Evolutionary conservation across 2,888 invertebrate species (phyloP).

Genomic region (Eurytoma californica): DNA sequence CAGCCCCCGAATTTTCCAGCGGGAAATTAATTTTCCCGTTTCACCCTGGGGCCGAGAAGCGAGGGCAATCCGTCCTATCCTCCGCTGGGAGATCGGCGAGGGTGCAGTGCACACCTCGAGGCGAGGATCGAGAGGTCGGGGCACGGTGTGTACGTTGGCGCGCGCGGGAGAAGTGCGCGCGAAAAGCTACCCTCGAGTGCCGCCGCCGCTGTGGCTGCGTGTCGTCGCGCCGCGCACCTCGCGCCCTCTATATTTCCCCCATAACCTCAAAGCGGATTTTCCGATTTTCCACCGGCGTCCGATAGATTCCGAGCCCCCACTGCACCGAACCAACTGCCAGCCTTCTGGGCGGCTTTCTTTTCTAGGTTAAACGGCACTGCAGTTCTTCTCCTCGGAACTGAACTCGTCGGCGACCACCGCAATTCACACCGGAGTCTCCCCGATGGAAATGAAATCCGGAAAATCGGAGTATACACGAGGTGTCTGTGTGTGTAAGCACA

Average conservation of each 20-base stretch:
- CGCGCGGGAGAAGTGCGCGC: conserved; percentile 56
- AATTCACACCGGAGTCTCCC: too few species aligned
- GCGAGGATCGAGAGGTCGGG: not conserved
- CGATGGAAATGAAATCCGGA: too few species aligned
- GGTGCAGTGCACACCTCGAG: not conserved
- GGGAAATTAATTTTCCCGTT: not conserved
- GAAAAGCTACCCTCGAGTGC: conserved; percentile 55
- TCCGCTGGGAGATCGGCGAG: not conserved
- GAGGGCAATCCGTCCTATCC: not conserved
- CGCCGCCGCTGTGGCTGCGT: not conserved
- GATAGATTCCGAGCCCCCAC: not conserved
- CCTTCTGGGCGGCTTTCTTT: too few species aligned
- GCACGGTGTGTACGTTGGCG: not conserved
- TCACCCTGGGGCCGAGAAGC: not conserved
- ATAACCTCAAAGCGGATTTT: conserved; percentile 48
- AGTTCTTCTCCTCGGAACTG: not conserved
- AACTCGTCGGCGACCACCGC: not conserved
- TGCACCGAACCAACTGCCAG: not conserved
- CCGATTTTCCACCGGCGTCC: conserved; percentile 19
- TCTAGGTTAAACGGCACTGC: not conserved
- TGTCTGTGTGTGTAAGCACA: too few species aligned
- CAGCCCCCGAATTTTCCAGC: not conserved
- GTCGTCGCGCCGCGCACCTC: not conserved
- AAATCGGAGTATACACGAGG: too few species aligned
- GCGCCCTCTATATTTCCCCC: conserved; percentile 55